These are phyloP conservation scores for Perca flavescens DNA, from an alignment of 2,113 vertebrate species.

Conservation along the genomic window DNA sequence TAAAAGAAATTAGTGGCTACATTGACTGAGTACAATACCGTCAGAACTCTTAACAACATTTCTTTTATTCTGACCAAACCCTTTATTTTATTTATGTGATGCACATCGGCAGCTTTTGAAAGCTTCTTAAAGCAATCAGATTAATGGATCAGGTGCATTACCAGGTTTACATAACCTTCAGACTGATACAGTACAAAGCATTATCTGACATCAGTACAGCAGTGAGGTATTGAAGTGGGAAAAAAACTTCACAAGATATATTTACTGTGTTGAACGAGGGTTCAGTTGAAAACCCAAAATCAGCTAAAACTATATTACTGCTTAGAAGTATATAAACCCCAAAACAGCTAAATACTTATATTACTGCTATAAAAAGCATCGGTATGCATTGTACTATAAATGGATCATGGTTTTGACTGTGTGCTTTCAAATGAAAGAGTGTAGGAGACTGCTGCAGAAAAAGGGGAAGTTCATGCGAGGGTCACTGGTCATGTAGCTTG, in stretches of 20 bases:
- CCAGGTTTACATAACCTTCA: conserved; percentile 7
- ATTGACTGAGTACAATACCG: neutral
- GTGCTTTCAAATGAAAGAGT: no score
- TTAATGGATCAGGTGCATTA: conserved; percentile 40
- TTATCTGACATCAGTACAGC: neutral
- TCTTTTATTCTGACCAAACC: neutral
- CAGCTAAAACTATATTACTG: no score
- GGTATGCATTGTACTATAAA: no score
- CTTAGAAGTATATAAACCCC: no score
- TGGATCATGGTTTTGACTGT: no score
- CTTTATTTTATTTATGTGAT: conserved; percentile 19
- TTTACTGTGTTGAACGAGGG: neutral
- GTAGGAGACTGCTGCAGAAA: no score
- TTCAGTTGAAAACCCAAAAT: no score
- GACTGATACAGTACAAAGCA: neutral
- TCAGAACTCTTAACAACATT: neutral
- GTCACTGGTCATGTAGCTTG: no score
- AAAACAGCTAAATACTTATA: no score
- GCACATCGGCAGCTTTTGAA: conserved; percentile 3
- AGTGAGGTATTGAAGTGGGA: neutral
- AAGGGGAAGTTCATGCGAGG: no score
- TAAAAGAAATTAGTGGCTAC: neutral
- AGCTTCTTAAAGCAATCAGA: conserved; percentile 20
- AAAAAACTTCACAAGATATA: neutral
- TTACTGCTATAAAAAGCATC: no score